A percentile compares a stretch with the other conserved stretches of the same genome.
These are phyloP conservation scores for Pempheris klunzingeri DNA, from an alignment of 2,797 vertebrate species.

Conservation along the genomic window DNA sequence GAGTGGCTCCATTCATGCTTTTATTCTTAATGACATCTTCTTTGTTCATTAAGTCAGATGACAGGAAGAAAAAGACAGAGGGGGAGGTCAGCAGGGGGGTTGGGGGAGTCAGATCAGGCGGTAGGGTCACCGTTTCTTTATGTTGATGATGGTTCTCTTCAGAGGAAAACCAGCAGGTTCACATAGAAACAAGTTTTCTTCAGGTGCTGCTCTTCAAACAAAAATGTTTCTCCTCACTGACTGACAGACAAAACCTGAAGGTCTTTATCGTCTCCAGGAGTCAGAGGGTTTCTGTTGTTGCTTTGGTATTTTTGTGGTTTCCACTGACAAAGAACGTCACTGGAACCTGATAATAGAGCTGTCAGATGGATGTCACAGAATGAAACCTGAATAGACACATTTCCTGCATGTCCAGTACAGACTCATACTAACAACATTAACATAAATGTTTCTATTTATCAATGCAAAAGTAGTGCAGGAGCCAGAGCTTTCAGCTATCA, in stretches of 20 bases:
- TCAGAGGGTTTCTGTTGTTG: background rate
- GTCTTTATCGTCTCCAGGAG: background rate
- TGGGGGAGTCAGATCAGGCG: background rate
- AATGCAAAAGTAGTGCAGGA: too few species aligned
- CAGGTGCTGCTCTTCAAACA: background rate
- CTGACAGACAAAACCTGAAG: background rate
- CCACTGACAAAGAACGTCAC: background rate
- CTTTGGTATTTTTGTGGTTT: too few species aligned
- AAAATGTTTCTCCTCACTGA: background rate
- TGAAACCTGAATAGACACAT: too few species aligned
- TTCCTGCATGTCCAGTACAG: too few species aligned
- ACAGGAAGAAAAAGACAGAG: constrained; percentile 3
- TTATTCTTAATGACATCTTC: constrained; percentile 45
- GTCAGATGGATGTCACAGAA: too few species aligned
- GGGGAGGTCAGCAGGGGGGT: too few species aligned
- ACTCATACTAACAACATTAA: too few species aligned
- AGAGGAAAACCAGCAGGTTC: background rate
- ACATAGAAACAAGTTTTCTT: background rate
- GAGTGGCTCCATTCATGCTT: constrained; percentile 55
- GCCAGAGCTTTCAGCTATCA: too few species aligned
- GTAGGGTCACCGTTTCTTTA: background rate
- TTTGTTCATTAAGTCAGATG: constrained; percentile 52
- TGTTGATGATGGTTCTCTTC: background rate
- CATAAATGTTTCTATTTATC: background rate
- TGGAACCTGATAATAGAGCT: too few species aligned